Evolutionary conservation across 2,797 vertebrate genomes (phyloP).

Genomic region (Microcaecilia unicolor): DNA sequence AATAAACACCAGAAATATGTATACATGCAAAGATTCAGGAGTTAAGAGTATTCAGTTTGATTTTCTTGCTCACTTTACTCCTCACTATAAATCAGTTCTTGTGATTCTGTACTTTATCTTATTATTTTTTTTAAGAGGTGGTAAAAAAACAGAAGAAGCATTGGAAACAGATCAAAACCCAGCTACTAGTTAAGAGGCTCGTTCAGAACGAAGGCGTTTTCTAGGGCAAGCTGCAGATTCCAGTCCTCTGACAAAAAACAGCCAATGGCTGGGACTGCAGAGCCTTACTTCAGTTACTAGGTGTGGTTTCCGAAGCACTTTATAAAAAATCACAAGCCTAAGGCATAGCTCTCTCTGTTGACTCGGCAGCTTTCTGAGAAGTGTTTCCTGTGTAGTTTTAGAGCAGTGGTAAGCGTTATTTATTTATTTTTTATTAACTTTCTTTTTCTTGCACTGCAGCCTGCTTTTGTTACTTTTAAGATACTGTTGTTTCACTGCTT

Average conservation of each 20-base stretch:
- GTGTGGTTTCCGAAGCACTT: slow-evolving; percentile 33
- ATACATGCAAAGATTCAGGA: too few relatives aligned
- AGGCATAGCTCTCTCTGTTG: neutral
- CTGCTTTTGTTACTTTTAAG: too few relatives aligned
- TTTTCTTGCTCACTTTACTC: neutral
- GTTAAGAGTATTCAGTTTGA: too few relatives aligned
- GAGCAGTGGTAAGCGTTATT: slow-evolving; percentile 31
- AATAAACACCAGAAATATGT: too few relatives aligned
- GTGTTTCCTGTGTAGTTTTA: neutral
- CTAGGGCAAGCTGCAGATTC: slow-evolving; percentile 17
- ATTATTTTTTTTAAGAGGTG: too few relatives aligned
- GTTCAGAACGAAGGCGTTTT: slow-evolving; percentile 26
- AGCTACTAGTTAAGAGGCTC: slow-evolving; percentile 20
- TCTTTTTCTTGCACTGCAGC: too few relatives aligned
- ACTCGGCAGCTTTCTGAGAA: neutral
- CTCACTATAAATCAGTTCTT: slow-evolving; percentile 1
- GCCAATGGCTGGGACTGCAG: slow-evolving; percentile 15
- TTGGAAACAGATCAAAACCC: too few relatives aligned
- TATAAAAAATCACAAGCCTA: slow-evolving; percentile 39
- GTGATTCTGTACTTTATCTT: too few relatives aligned
- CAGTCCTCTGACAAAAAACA: slow-evolving; percentile 15
- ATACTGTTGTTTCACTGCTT: too few relatives aligned
- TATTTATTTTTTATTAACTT: neutral
- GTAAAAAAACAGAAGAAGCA: too few relatives aligned
- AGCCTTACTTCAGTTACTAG: slow-evolving; percentile 50